phyloP scores from a whole-genome alignment of 2,888 invertebrate genomes.

The Caenorhabditis uteleia region DNA sequence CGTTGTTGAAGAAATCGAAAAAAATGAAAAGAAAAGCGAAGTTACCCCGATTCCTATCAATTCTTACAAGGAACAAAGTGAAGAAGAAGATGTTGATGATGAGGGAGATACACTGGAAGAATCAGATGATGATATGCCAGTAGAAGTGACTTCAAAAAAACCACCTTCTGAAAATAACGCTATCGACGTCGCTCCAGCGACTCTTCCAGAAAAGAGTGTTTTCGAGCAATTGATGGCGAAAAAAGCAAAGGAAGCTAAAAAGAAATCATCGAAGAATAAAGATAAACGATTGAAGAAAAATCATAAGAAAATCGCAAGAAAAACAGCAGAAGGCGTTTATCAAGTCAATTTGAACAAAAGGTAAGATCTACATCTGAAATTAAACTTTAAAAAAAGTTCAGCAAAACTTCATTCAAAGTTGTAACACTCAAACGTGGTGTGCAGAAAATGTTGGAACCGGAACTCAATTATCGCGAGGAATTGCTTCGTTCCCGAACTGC shows the following conservation, averaged over 20 bases:
- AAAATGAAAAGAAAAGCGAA: too few relatives aligned
- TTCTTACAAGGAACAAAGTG: too few relatives aligned
- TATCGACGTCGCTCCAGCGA: constrained; percentile 4
- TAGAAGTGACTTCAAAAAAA: constrained; percentile 7
- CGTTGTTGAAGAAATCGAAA: background rate
- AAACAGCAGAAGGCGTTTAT: constrained; percentile 15
- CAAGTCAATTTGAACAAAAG: constrained; percentile 32
- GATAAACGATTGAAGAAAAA: constrained; percentile 23
- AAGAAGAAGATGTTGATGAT: too few relatives aligned
- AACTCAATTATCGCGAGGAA: constrained; percentile 29
- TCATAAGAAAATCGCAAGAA: background rate
- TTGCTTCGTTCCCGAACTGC: constrained; percentile 20
- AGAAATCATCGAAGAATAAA: constrained; percentile 11
- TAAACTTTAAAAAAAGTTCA: constrained; percentile 3
- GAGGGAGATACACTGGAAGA: background rate
- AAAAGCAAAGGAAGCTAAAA: constrained; percentile 12
- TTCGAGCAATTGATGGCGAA: constrained; percentile 24
- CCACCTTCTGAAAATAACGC: background rate
- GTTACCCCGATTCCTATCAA: too few relatives aligned
- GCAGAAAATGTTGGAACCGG: constrained; percentile 21
- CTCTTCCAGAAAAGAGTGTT: background rate
- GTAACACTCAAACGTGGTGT: constrained; percentile 28
- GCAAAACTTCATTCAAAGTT: constrained; percentile 29
- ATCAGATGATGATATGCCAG: constrained; percentile 14
- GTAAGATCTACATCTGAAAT: background rate